Evolutionary conservation across 2,797 vertebrate genomes (phyloP).

Genomic region (Rachycentron canadum): DNA sequence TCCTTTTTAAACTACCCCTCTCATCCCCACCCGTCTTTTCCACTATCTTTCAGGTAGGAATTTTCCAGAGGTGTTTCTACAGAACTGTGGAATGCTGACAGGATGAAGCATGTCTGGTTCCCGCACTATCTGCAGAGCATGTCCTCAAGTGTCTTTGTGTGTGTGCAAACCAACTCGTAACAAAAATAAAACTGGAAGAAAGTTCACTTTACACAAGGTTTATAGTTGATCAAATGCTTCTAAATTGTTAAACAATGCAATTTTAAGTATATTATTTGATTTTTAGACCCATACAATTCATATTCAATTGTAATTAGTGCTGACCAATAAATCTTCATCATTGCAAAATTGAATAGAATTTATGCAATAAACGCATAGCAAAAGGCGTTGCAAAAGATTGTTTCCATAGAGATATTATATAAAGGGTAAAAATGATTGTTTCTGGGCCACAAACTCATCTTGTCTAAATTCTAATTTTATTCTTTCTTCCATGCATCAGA

Average conservation of each 20-base stretch:
- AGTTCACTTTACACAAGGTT: conserved; percentile 12
- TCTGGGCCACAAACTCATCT: no score
- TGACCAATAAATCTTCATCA: no score
- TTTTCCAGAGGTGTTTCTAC: conserved; percentile 86
- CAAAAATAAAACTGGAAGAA: conserved; percentile 9
- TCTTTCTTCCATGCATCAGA: no score
- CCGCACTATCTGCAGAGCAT: conserved; percentile 71
- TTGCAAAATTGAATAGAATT: no score
- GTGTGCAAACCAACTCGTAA: conserved; percentile 52
- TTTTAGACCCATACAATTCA: not conserved
- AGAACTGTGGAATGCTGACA: conserved; percentile 90
- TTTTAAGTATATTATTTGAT: not conserved
- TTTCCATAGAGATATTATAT: no score
- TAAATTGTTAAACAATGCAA: not conserved
- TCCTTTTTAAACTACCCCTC: conserved; percentile 6
- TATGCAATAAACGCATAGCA: no score
- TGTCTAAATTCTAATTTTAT: no score
- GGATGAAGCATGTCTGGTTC: conserved; percentile 86
- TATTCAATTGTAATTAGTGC: not conserved
- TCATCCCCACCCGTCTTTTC: conserved; percentile 3
- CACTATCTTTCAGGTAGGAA: conserved; percentile 77
- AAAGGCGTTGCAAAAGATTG: no score
- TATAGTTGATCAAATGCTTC: not conserved
- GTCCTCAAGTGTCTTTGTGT: conserved; percentile 49
- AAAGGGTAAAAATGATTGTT: no score